Evolutionary conservation across 2,888 invertebrate genomes (phyloP).

Genomic region (Amorpha juglandis): DNA sequence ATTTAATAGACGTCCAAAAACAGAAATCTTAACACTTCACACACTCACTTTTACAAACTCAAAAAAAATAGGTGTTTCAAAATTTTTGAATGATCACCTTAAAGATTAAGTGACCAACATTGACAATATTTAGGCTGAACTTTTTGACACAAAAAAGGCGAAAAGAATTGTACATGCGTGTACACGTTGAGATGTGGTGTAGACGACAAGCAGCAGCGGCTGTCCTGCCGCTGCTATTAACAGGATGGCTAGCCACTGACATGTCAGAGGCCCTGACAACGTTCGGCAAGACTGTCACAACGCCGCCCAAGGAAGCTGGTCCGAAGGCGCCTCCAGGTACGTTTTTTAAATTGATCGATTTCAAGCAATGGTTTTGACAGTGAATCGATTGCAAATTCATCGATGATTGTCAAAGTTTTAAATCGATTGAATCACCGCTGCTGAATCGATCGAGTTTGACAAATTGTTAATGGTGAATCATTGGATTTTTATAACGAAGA

Average conservation of each 20-base stretch:
- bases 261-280: conserved; percentile 87
- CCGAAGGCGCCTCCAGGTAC: conserved; percentile 85
- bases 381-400: background rate
- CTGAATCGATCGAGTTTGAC: too few relatives aligned
- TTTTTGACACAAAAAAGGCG: background rate
- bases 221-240: conserved; percentile 67
- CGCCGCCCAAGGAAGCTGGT: conserved; percentile 81
- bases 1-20: too few relatives aligned
- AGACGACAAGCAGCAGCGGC: conserved; percentile 66
- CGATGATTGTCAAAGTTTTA: background rate
- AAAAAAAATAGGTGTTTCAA: too few relatives aligned
- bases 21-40: too few relatives aligned
- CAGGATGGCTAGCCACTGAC: conserved; percentile 73
- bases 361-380: background rate
- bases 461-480: too few relatives aligned
- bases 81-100: background rate
- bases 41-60: too few relatives aligned
- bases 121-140: background rate
- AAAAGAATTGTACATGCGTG: conserved; percentile 50
- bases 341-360: background rate
- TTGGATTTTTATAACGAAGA: too few relatives aligned
- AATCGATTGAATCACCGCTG: background rate
- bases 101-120: background rate
- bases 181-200: conserved; percentile 76
- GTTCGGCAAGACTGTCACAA: conserved; percentile 87